phyloP scores from a whole-genome alignment of 2,888 invertebrate genomes.

The Lamellibrachia satsuma region DNA sequence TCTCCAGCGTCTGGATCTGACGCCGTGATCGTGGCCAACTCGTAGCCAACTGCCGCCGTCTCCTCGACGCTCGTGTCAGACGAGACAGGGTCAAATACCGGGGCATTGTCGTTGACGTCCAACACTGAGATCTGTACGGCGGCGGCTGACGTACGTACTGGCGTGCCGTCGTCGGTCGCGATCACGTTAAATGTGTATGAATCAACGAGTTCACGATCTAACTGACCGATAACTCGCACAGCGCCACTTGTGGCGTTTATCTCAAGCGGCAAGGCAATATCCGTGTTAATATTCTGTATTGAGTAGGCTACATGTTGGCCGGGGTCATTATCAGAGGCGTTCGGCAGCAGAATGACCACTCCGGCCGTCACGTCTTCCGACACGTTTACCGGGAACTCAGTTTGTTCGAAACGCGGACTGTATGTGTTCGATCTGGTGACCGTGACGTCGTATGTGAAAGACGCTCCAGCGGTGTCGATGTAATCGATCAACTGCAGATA shows the following conservation, averaged over 20 bases:
- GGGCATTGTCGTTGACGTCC: slow-evolving; percentile 34
- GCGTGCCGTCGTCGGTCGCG: slow-evolving; percentile 28
- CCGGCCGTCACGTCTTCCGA: slow-evolving; percentile 18
- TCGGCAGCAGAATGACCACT: not conserved
- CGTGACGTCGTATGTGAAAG: slow-evolving; percentile 27
- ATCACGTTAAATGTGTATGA: slow-evolving; percentile 28
- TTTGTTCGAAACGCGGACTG: slow-evolving; percentile 22
- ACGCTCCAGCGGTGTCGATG: too few relatives aligned
- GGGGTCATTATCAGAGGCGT: slow-evolving; percentile 21
- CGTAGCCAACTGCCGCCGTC: slow-evolving; percentile 23
- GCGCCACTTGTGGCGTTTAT: slow-evolving; percentile 24
- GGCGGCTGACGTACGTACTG: slow-evolving; percentile 24
- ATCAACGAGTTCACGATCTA: slow-evolving; percentile 29
- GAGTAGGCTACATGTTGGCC: slow-evolving; percentile 20
- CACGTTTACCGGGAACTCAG: slow-evolving; percentile 23
- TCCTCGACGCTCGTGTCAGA: slow-evolving; percentile 21
- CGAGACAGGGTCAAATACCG: slow-evolving; percentile 20
- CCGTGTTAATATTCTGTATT: too few relatives aligned
- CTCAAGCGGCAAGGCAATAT: slow-evolving; percentile 29
- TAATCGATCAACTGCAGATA: slow-evolving; percentile 32
- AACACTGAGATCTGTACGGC: slow-evolving; percentile 24
- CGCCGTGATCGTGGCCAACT: slow-evolving; percentile 21
- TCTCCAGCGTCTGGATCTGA: slow-evolving; percentile 27
- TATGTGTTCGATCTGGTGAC: slow-evolving; percentile 7
- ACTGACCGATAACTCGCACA: not conserved